Conservation (phyloP, 2,113 vertebrate species). For the Thomomys bottae region DNA sequence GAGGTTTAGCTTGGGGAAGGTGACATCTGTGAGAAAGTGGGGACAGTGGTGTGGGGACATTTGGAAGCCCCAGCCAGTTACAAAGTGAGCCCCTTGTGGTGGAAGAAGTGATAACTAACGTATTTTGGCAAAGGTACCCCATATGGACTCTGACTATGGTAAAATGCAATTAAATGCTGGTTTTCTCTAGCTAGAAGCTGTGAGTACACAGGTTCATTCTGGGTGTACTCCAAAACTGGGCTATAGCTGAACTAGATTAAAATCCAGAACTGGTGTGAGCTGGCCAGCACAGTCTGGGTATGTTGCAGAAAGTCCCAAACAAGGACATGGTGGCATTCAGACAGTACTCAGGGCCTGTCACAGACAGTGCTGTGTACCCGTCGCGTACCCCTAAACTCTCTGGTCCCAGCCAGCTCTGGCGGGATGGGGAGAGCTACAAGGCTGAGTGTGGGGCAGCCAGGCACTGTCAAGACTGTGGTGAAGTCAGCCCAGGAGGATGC, state of each 20-base stretch:
- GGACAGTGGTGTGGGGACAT: fast-evolving
- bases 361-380: not conserved
- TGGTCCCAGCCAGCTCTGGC: not conserved
- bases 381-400: fast-evolving
- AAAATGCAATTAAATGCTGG: not conserved
- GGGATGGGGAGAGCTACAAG: not conserved
- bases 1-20: not conserved
- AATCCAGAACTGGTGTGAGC: fast-evolving
- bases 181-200: not conserved
- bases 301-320: not conserved
- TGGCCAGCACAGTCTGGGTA: fast-evolving
- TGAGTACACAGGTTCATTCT: too few relatives aligned
- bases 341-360: not conserved
- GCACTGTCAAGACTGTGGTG: fast-evolving
- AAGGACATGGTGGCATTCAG: fast-evolving
- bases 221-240: not conserved
- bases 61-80: fast-evolving
- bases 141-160: fast-evolving
- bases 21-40: fast-evolving
- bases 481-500: not conserved
- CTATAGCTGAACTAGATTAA: fast-evolving
- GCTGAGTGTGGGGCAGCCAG: not conserved
- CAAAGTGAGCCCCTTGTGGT: not conserved
- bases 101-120: not conserved
- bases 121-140: not conserved